These are phyloP conservation scores for Rallus crepitans DNA, from an alignment of 2,797 vertebrate species.

Conservation along the genomic window DNA sequence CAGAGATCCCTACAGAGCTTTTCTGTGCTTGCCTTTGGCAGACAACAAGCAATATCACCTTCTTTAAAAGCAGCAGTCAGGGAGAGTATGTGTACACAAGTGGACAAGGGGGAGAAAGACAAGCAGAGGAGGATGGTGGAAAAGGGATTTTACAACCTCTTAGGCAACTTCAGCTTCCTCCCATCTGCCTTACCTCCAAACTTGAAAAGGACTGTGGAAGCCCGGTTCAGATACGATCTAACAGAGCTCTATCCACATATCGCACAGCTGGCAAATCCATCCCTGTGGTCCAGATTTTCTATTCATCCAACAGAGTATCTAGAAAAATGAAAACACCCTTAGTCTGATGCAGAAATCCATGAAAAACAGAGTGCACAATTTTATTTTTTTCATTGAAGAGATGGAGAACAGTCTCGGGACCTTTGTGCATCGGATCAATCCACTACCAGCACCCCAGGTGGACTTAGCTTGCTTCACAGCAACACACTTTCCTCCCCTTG, in stretches of 20 bases:
- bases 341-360: not conserved
- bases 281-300: not conserved
- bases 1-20: not conserved
- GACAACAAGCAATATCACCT: not conserved
- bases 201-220: not conserved
- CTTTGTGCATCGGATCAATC: not conserved
- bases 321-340: not conserved
- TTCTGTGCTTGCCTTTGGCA: not conserved
- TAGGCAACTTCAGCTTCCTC: not conserved
- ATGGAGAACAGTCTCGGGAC: not conserved
- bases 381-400: not conserved
- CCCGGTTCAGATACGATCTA: not conserved
- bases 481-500: not conserved
- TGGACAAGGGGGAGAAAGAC: not conserved
- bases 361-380: not conserved
- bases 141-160: not conserved
- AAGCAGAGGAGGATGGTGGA: not conserved
- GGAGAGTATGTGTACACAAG: not conserved
- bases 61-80: not conserved
- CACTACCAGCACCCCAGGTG: not conserved
- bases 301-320: not conserved
- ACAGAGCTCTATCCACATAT: not conserved
- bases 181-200: not conserved
- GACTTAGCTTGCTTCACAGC: not conserved
- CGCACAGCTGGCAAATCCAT: rapidly evolving